Conservation (phyloP, 2,888 invertebrate species). For the Sipha maydis region DNA sequence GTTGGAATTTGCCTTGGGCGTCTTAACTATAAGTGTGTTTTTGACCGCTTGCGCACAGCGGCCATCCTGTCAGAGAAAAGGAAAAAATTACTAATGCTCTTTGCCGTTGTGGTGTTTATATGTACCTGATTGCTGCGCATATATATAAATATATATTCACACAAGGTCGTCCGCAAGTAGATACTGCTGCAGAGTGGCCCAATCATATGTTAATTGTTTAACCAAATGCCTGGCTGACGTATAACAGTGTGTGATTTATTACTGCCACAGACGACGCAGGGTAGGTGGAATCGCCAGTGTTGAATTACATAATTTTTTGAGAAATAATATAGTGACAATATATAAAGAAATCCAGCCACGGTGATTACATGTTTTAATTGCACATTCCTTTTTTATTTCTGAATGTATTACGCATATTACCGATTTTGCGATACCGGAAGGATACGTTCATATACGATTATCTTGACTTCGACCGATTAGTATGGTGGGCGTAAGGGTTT, state of each 20-base stretch:
- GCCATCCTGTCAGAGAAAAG: conserved; percentile 33
- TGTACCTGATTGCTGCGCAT: not conserved
- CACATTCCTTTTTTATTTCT: not conserved
- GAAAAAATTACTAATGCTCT: conserved; percentile 29
- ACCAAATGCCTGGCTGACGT: not conserved
- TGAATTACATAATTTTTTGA: conserved; percentile 25
- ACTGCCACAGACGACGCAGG: not conserved
- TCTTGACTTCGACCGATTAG: not conserved
- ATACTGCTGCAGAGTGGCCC: not conserved
- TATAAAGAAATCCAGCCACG: not conserved
- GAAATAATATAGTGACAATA: not conserved
- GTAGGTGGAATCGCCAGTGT: not conserved
- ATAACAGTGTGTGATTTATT: conserved; percentile 21
- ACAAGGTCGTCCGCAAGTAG: conserved; percentile 19
- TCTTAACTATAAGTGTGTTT: conserved; percentile 25
- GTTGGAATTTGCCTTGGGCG: conserved; percentile 55
- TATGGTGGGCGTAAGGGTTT: conserved; percentile 25
- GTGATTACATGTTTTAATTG: not conserved
- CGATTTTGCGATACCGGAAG: not conserved
- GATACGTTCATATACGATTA: not conserved
- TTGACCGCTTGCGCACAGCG: conserved; percentile 9
- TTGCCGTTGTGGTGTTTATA: not conserved
- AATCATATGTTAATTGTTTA: conserved; percentile 41
- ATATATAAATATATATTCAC: not conserved
- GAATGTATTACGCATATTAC: not conserved